phyloP scores from a whole-genome alignment of 1,140 invertebrate genomes.

The Drosophila subpulchrella region DNA sequence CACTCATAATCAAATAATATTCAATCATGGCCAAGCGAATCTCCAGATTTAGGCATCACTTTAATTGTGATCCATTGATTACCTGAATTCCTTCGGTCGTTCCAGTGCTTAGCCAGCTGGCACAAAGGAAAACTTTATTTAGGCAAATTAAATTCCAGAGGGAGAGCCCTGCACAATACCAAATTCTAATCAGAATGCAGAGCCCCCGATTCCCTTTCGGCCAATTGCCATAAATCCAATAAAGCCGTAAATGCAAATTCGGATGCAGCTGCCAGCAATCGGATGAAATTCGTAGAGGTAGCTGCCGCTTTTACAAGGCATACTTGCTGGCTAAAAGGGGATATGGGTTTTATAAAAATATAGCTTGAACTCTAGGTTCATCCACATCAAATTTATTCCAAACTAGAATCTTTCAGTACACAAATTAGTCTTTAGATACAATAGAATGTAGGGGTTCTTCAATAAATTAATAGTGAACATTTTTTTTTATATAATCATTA shows the following conservation, averaged over 20 bases:
- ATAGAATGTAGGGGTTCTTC: too few relatives aligned
- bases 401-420: too few relatives aligned
- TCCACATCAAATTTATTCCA: too few relatives aligned
- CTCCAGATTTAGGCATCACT: neutral
- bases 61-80: constrained; percentile 13
- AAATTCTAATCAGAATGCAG: constrained; percentile 55
- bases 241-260: constrained; percentile 67
- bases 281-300: constrained; percentile 38
- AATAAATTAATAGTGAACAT: too few relatives aligned
- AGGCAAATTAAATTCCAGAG: constrained; percentile 14
- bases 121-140: constrained; percentile 8
- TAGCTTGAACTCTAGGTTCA: neutral
- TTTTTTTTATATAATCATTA: too few relatives aligned
- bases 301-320: constrained; percentile 5
- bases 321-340: neutral
- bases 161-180: constrained; percentile 10
- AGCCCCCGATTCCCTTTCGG: constrained; percentile 23
- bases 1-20: constrained; percentile 23
- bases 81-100: neutral
- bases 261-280: constrained; percentile 16
- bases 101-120: neutral
- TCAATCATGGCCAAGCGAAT: neutral
- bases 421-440: too few relatives aligned
- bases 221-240: constrained; percentile 70
- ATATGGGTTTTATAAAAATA: neutral